These are phyloP conservation scores for Cyrtonyx montezumae DNA, from an alignment of 2,113 vertebrate species.

Conservation along the genomic window DNA sequence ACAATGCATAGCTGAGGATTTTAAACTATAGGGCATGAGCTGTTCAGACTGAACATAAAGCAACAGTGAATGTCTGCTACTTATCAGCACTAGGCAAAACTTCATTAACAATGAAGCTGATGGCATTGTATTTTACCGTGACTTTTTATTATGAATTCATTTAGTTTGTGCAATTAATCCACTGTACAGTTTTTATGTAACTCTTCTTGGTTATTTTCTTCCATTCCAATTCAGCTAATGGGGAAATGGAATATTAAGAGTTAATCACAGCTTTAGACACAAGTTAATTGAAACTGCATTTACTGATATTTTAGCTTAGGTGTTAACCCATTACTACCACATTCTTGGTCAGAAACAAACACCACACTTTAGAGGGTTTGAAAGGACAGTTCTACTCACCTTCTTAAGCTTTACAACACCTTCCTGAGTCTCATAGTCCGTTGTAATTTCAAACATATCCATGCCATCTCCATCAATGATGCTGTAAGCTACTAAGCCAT, in stretches of 20 bases:
- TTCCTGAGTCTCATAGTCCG: slow-evolving; percentile 94
- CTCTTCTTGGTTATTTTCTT: slow-evolving; percentile 62
- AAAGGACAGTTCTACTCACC: slow-evolving; percentile 73
- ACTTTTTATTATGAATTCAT: slow-evolving; percentile 65
- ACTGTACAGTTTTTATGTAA: slow-evolving; percentile 69
- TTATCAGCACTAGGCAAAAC: slow-evolving; percentile 52
- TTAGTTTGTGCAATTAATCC: slow-evolving; percentile 69
- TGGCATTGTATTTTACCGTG: slow-evolving; percentile 43
- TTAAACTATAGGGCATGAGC: slow-evolving; percentile 55
- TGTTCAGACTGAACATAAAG: slow-evolving; percentile 54
- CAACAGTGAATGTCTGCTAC: slow-evolving; percentile 58
- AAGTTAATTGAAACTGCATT: slow-evolving; percentile 53
- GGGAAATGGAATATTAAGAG: slow-evolving; percentile 72
- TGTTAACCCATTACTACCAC: slow-evolving; percentile 37
- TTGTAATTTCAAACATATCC: slow-evolving; percentile 89
- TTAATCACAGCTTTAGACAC: slow-evolving; percentile 70
- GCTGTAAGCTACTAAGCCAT: slow-evolving; percentile 91
- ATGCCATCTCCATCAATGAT: slow-evolving; percentile 92
- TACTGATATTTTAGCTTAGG: slow-evolving; percentile 37
- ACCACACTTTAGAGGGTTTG: background rate
- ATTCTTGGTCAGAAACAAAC: background rate
- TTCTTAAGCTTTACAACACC: slow-evolving; percentile 96
- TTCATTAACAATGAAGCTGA: slow-evolving; percentile 57
- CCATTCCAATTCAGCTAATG: slow-evolving; percentile 74
- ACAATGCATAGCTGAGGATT: slow-evolving; percentile 53